Percentiles rank a stretch among this genome's conserved stretches.
Evolutionary conservation across 35 echinoderm and acorn worm species (phyloP).

Genomic region (Chiridota heheva): DNA sequence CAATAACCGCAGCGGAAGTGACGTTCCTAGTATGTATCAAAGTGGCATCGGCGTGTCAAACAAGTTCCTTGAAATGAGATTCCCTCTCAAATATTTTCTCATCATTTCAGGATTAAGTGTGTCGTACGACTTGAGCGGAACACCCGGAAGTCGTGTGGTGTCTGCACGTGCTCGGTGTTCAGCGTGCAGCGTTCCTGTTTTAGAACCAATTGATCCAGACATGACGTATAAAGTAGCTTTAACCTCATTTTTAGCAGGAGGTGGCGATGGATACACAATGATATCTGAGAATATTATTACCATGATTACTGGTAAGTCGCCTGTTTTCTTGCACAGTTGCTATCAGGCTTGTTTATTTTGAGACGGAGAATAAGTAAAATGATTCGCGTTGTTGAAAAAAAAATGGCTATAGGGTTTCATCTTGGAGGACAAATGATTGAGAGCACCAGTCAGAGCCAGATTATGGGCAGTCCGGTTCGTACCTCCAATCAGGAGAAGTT

Average conservation of each 20-base stretch:
- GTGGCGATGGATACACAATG: slow-evolving; percentile 83
- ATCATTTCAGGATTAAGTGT: slow-evolving; percentile 50
- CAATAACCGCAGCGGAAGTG: too few relatives aligned
- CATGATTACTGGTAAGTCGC: slow-evolving; percentile 47
- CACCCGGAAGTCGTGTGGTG: slow-evolving; percentile 33
- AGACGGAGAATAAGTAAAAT: too few relatives aligned
- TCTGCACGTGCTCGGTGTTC: slow-evolving; percentile 53
- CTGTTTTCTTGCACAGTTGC: too few relatives aligned
- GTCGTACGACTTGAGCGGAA: slow-evolving; percentile 28
- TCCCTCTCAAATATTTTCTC: background rate
- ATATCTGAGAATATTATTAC: slow-evolving; percentile 42
- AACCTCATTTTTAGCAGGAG: slow-evolving; percentile 38
- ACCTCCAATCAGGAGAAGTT: too few relatives aligned
- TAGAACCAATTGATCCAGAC: slow-evolving; percentile 43
- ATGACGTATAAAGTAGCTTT: slow-evolving; percentile 62
- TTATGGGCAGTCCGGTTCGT: too few relatives aligned
- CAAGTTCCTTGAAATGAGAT: background rate
- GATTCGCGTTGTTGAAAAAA: too few relatives aligned
- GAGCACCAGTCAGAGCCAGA: too few relatives aligned
- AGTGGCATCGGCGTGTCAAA: too few relatives aligned
- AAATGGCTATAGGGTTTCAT: too few relatives aligned
- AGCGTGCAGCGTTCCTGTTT: slow-evolving; percentile 59
- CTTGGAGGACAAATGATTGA: too few relatives aligned
- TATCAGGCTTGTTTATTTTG: too few relatives aligned
- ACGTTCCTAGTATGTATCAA: too few relatives aligned